Conservation (phyloP, 1,140 invertebrate species). For the Goniozus legneri region DNA sequence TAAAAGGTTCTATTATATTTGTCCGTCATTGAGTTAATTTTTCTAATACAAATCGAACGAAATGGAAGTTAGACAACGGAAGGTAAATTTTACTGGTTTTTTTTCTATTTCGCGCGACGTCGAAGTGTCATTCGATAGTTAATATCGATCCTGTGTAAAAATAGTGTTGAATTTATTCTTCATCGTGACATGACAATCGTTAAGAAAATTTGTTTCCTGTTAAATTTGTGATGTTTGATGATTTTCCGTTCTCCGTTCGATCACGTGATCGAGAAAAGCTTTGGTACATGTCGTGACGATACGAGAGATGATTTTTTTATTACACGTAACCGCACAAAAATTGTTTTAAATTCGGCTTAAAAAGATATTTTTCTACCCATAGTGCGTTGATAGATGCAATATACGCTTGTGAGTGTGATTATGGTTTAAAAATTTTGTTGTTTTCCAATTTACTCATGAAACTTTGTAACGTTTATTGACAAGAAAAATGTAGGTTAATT, state of each 20-base stretch:
- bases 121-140: neutral
- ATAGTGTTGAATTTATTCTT: neutral
- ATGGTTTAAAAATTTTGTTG: neutral
- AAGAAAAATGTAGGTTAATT: neutral
- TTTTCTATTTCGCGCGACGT: neutral
- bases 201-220: neutral
- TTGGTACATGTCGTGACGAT: neutral
- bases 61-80: neutral
- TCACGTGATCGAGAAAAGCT: too few relatives aligned
- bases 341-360: neutral
- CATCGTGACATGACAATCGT: neutral
- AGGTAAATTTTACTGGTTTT: neutral
- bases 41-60: too few relatives aligned
- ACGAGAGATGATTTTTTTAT: neutral
- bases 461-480: too few relatives aligned
- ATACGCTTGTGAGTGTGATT: slow-evolving; percentile 27
- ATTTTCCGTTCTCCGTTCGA: too few relatives aligned
- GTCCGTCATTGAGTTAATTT: too few relatives aligned
- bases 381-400: slow-evolving; percentile 26
- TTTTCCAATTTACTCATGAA: neutral
- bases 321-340: neutral
- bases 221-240: neutral
- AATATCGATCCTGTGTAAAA: neutral
- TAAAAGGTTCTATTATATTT: too few relatives aligned
- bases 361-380: neutral